These are phyloP conservation scores for Nowickia ferox DNA, from an alignment of 2,888 invertebrate species.

Conservation along the genomic window DNA sequence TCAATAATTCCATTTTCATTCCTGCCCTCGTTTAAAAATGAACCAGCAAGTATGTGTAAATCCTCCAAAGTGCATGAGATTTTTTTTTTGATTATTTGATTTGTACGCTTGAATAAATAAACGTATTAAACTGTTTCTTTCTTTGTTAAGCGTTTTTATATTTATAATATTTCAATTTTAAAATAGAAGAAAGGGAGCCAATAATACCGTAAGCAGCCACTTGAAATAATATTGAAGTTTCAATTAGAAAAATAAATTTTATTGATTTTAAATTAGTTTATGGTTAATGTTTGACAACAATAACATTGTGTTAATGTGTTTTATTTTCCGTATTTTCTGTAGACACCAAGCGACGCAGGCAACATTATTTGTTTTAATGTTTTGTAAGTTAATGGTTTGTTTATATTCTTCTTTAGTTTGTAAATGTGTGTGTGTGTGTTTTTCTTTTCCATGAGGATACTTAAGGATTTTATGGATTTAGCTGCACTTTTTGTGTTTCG, in stretches of 20 bases:
- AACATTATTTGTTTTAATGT: background rate
- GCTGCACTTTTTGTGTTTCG: constrained; percentile 8
- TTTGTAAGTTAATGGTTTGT: constrained; percentile 1
- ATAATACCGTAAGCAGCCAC: constrained; percentile 6
- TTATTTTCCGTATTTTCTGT: constrained; percentile 22
- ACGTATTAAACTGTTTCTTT: background rate
- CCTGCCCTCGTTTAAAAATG: background rate
- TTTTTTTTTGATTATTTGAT: background rate
- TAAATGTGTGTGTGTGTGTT: constrained; percentile 12
- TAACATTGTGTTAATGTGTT: constrained; percentile 17
- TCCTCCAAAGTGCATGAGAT: background rate
- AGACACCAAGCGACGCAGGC: background rate
- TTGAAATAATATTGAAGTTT: constrained; percentile 43
- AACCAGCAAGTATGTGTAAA: background rate
- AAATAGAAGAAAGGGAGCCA: background rate
- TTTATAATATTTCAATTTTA: constrained; percentile 2
- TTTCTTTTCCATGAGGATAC: constrained; percentile 43
- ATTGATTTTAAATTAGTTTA: constrained; percentile 57
- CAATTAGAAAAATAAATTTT: constrained; percentile 23
- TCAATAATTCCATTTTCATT: too few relatives aligned
- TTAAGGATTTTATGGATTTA: constrained; percentile 47
- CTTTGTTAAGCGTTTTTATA: background rate
- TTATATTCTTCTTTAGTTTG: constrained; percentile 1
- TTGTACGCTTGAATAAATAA: constrained; percentile 4
- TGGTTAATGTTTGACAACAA: constrained; percentile 35